Evolutionary conservation across 2,797 vertebrate species (phyloP), one percentile per base, ranked within the genome.

Genomic region (Sebastes elongatus): DNA sequence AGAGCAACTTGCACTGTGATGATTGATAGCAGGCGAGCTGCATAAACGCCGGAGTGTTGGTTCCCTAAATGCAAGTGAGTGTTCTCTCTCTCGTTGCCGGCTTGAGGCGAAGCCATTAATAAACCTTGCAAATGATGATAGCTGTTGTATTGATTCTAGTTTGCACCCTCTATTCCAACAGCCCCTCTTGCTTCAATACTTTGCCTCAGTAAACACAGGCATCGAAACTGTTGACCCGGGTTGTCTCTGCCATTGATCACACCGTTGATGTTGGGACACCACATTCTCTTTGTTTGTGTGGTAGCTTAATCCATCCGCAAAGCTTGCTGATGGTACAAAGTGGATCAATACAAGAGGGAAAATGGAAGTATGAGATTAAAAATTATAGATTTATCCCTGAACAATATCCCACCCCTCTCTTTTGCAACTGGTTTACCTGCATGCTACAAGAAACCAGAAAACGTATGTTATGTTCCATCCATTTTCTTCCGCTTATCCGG

Each of bases 61-160:
- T 90, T 89, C 74, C 90, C 94, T 90, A 90, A 93, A 94, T 93
- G 92, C 90, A 89, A 93, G 88, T 81, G 86, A 92, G 89, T 88
- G 86, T 92, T 89, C 72, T 71, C 56, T 49, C 85, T 93, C 88
- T 88, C 71, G 83, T 69, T 70, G 82, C 74, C 73, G n/a, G 89
- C 90, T 92, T 30, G 59, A 22, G 86, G 88, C 89, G 2, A 83
- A 83, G 84, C 89, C 94, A 93, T 94, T 94, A 92, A 94, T 93
- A 94, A 91, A 91, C 64, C 77, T 71, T 74, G 89, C 83, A 92
- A 93, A 94, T 94, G 91, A 94, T 93, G 91, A 95, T 94, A 92
- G 93, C 90, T 88, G 90, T 86, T 91, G 73, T 89, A 95, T 95
- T 78, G 93, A 95, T 94, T 92, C 68, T 22, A 77, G 80, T 89